These are phyloP conservation scores for Limnephilus marmoratus DNA, from an alignment of 2,888 invertebrate species.

Conservation along the genomic window DNA sequence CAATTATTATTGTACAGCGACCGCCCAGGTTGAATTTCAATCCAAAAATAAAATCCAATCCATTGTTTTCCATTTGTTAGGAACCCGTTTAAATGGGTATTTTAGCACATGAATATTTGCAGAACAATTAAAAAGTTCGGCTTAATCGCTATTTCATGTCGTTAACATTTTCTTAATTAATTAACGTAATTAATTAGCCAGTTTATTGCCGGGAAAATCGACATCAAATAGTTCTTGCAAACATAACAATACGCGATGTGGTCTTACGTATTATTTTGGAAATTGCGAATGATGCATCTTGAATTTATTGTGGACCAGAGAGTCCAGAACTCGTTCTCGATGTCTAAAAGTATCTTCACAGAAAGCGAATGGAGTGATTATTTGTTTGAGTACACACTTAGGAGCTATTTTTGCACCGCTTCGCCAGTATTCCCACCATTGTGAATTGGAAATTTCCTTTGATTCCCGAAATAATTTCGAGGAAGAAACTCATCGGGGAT, in stretches of 20 bases:
- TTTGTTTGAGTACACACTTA: conserved; percentile 37
- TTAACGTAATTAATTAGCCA: neutral
- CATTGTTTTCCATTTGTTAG: neutral
- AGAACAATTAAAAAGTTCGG: neutral
- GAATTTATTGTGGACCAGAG: neutral
- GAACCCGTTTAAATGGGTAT: neutral
- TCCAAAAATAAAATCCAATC: too few relatives aligned
- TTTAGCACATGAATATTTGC: neutral
- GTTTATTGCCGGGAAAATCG: neutral
- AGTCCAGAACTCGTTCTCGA: neutral
- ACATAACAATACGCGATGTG: neutral
- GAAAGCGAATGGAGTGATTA: conserved; percentile 38
- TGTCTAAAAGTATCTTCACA: conserved; percentile 14
- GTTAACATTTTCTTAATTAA: neutral
- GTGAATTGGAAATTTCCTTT: conserved; percentile 27
- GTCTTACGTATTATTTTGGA: neutral
- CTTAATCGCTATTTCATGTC: neutral
- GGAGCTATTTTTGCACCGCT: neutral
- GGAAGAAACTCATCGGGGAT: neutral
- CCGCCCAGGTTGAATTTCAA: too few relatives aligned
- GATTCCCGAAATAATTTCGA: conserved; percentile 6
- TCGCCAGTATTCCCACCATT: conserved; percentile 27
- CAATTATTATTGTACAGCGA: too few relatives aligned
- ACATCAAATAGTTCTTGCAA: neutral
- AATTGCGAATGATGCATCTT: neutral